These are phyloP conservation scores for Drosophila yakuba DNA, from an alignment of 1,140 invertebrate genomes.

Conservation along the genomic window DNA sequence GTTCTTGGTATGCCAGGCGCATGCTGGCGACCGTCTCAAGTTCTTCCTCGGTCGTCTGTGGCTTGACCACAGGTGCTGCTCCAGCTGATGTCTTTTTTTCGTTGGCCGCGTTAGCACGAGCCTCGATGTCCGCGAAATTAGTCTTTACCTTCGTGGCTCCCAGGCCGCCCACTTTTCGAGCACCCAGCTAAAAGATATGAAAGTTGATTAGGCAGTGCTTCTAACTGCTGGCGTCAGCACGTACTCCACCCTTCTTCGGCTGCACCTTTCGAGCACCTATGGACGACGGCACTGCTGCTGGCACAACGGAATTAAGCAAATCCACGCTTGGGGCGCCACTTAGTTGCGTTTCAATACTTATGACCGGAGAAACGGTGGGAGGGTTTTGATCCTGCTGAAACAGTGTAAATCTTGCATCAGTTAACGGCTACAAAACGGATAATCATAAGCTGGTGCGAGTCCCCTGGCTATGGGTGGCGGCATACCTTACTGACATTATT, in stretches of 20 bases:
- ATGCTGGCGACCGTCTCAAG: slow-evolving; percentile 89
- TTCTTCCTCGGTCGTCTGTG: slow-evolving; percentile 85
- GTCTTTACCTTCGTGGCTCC: slow-evolving; percentile 98
- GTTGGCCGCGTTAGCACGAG: slow-evolving; percentile 92
- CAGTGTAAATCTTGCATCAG: not conserved
- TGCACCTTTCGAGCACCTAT: slow-evolving; percentile 90
- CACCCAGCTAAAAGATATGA: slow-evolving; percentile 87
- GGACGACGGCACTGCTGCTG: slow-evolving; percentile 51
- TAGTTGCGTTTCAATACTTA: slow-evolving; percentile 40
- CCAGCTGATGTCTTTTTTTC: slow-evolving; percentile 86
- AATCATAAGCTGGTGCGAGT: slow-evolving; percentile 26
- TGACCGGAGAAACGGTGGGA: slow-evolving; percentile 6
- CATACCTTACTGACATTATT: slow-evolving; percentile 63
- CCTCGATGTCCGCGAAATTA: slow-evolving; percentile 98
- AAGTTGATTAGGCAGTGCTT: not conserved
- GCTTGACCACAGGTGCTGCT: slow-evolving; percentile 77
- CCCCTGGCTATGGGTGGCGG: slow-evolving; percentile 4
- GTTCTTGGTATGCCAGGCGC: slow-evolving; percentile 95
- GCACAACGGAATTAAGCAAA: slow-evolving; percentile 73
- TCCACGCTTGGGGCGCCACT: slow-evolving; percentile 84
- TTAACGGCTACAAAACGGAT: no score
- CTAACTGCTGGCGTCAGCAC: slow-evolving; percentile 43
- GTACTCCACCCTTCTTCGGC: slow-evolving; percentile 88
- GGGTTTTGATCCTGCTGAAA: slow-evolving; percentile 66
- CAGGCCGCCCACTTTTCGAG: slow-evolving; percentile 93